Percentiles rank a stretch among this genome's conserved stretches.
Evolutionary conservation across 1,140 invertebrate genomes (phyloP).

Genomic region (Psix sp.): DNA sequence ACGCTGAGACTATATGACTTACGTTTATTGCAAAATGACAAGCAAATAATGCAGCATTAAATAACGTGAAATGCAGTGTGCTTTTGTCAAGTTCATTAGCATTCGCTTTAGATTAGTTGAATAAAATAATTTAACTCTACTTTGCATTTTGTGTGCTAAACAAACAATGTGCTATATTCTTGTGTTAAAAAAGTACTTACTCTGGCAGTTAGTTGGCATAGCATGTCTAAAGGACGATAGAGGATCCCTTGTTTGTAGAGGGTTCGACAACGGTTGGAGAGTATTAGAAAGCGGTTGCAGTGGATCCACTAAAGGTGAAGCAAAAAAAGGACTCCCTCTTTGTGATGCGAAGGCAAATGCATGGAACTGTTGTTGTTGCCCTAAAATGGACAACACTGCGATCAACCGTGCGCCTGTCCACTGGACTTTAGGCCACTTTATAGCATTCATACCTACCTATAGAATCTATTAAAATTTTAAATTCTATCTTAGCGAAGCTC

Average conservation of each 20-base stretch:
- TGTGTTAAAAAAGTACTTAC: no score
- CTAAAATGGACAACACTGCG: constrained; percentile 90
- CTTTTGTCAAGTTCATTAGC: no score
- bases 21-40: constrained; percentile 55
- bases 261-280: constrained; percentile 73
- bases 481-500: not conserved
- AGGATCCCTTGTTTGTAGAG: constrained; percentile 81
- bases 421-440: constrained; percentile 62
- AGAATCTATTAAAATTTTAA: not conserved
- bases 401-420: constrained; percentile 78
- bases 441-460: constrained; percentile 24
- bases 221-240: constrained; percentile 89
- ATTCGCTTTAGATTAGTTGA: no score
- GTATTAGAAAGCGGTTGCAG: constrained; percentile 76
- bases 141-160: no score
- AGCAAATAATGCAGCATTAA: constrained; percentile 49
- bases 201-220: constrained; percentile 90
- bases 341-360: constrained; percentile 89
- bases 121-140: no score
- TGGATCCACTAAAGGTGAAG: constrained; percentile 81
- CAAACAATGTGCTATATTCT: no score
- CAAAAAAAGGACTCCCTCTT: constrained; percentile 86
- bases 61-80: constrained; percentile 3
- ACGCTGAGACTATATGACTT: constrained; percentile 57
- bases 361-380: constrained; percentile 94